Conservation (phyloP, 1,140 invertebrate genomes). For the Bombus fervidus region DNA sequence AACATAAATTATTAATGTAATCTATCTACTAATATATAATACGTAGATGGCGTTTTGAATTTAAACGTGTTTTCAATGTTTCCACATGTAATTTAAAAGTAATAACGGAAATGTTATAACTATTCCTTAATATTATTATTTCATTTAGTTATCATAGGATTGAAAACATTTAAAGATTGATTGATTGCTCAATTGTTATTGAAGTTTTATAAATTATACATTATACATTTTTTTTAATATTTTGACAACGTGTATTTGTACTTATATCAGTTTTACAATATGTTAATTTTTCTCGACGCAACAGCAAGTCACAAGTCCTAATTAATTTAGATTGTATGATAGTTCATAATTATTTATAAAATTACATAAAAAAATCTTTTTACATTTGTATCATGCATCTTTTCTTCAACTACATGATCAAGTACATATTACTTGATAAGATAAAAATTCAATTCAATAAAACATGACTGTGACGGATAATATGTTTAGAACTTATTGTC, state of each 20-base stretch:
- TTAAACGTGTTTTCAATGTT: not conserved
- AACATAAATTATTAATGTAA: conserved; percentile 7
- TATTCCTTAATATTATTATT: not conserved
- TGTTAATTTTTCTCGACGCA: conserved; percentile 18
- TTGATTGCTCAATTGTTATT: not conserved
- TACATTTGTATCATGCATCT: not conserved
- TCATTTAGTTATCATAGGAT: not conserved
- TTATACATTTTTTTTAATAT: conserved; percentile 24
- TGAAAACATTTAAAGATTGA: not conserved
- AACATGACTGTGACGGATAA: conserved; percentile 6
- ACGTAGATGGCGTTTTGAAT: conserved; percentile 24
- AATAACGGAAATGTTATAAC: not conserved
- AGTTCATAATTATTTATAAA: conserved; percentile 35
- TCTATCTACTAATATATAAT: not conserved
- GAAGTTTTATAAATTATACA: conserved; percentile 13
- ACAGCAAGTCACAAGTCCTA: conserved; percentile 5
- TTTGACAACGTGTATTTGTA: conserved; percentile 45
- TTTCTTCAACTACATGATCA: conserved; percentile 1
- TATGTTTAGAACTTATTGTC: conserved; percentile 47
- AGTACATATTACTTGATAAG: conserved; percentile 5
- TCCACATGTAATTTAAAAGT: not conserved
- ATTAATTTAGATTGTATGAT: conserved; percentile 4
- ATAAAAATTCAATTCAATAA: conserved; percentile 27
- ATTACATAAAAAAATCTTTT: conserved; percentile 13
- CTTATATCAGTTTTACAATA: conserved; percentile 45